Conservation (phyloP, 2,113 vertebrate species). For the Petrocephalus zakoni region DNA sequence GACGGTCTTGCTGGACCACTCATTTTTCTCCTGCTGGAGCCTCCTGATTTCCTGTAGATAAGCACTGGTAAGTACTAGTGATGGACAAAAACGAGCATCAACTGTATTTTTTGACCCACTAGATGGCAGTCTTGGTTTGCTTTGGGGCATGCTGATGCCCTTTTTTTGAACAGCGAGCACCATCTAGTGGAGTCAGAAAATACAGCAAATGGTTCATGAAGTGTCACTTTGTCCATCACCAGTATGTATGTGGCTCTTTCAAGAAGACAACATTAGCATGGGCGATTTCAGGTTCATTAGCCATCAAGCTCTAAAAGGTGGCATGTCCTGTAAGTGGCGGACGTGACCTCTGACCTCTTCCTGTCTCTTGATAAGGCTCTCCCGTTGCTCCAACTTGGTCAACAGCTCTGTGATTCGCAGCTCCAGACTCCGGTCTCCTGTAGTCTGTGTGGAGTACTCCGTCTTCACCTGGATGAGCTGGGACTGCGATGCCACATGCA, state of each 20-base stretch:
- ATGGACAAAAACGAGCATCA: background rate
- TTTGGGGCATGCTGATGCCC: background rate
- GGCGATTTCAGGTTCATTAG: background rate
- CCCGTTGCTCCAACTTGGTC: constrained; percentile 69
- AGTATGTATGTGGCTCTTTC: background rate
- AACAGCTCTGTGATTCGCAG: constrained; percentile 76
- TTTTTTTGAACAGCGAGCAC: background rate
- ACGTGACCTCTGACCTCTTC: constrained; percentile 65
- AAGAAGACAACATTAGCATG: background rate
- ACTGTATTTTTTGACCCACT: background rate
- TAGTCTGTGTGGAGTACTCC: constrained; percentile 57
- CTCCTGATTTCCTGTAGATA: constrained; percentile 72
- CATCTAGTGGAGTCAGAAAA: background rate
- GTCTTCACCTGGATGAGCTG: constrained; percentile 75
- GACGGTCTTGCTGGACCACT: constrained; percentile 61
- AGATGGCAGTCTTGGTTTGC: background rate
- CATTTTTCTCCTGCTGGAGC: constrained; percentile 62
- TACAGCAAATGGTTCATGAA: background rate
- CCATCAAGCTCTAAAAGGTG: background rate
- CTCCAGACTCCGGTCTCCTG: constrained; percentile 69
- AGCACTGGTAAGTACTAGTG: constrained; percentile 15
- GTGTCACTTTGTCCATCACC: background rate
- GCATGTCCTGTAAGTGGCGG: background rate
- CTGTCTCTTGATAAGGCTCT: constrained; percentile 72
- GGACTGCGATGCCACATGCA: constrained; percentile 48